These are phyloP conservation scores for Peromyscus californicus DNA, from an alignment of 2,113 vertebrate species.

Conservation along the genomic window DNA sequence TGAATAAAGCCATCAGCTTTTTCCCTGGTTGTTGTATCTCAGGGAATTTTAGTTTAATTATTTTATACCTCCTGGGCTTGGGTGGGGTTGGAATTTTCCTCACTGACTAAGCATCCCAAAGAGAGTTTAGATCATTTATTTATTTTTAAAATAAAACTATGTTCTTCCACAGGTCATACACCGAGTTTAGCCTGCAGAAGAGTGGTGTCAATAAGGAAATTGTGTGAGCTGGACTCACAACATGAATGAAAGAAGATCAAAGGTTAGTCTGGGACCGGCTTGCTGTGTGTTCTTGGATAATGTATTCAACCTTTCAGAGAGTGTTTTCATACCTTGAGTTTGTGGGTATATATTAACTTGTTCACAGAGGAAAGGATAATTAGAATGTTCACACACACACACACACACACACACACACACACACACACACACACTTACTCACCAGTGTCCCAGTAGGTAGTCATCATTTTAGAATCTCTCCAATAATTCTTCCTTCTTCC, in stretches of 20 bases:
- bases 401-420: background rate
- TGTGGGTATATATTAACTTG: background rate
- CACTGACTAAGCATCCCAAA: background rate
- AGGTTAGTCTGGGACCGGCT: background rate
- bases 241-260: background rate
- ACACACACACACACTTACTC: background rate
- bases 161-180: background rate
- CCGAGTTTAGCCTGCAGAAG: background rate
- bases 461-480: background rate
- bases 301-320: background rate
- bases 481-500: background rate
- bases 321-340: background rate
- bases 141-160: background rate
- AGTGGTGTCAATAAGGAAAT: background rate
- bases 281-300: background rate
- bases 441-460: background rate
- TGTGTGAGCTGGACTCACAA: background rate
- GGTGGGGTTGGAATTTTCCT: background rate
- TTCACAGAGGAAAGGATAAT: background rate
- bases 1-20: background rate
- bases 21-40: background rate
- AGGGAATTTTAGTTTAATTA: constrained; percentile 22
- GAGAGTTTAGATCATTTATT: constrained; percentile 19
- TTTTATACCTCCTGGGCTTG: background rate
- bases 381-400: background rate